Evolutionary conservation across 2,888 invertebrate genomes (phyloP), one percentile per base, ranked within the genome.

Genomic region (Acleris sparsana): DNA sequence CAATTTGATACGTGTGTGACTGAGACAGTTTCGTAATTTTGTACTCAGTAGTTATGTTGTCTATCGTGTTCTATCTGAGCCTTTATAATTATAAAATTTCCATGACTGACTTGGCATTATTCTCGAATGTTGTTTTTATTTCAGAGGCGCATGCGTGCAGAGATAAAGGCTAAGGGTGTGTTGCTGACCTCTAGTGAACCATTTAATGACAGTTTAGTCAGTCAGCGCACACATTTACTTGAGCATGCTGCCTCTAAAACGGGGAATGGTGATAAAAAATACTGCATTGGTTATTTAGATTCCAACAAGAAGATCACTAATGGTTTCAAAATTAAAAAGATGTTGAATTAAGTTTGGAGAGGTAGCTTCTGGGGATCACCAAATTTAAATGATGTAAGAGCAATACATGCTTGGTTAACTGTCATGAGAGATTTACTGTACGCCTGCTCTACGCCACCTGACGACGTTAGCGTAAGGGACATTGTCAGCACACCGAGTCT

Each of bases 101-200:
- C 92, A 92, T 92, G 92, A 92, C 93, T 87, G 88, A 88, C 91
- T 90, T 78, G 84, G 93, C 93, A 92, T 89, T 89, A 91, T 90
- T 91, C 86, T 89, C 87, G 82, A 84, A 82, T 88, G 86, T 90
- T 89, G 85, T 90, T 89, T 90, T 89, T 80, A 86, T 93, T 93
- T 90, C 93, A 93, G 93, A 93, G 93, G 93, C 93, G 89, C 93
- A 93, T 93, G 93, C 92, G 86, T 85, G 87, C 89, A 87, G 91
- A 87, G 86, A 87, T 87, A 85, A 87, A 80, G 93, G 92, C 87
- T 91, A 92, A 82, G 82, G 87, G 89, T 92, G 92, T 92, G 92
- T 89, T 85, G 89, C 92, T 91, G 92, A 88, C 87, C 82, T 80
- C 78, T 77, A 79, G 75, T 76, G 72, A 78, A 75, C 75, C 77